Percentiles rank a stretch among this genome's conserved stretches.
Conservation (phyloP, 2,797 vertebrate species). For the Brachyrhaphis roseni region DNA sequence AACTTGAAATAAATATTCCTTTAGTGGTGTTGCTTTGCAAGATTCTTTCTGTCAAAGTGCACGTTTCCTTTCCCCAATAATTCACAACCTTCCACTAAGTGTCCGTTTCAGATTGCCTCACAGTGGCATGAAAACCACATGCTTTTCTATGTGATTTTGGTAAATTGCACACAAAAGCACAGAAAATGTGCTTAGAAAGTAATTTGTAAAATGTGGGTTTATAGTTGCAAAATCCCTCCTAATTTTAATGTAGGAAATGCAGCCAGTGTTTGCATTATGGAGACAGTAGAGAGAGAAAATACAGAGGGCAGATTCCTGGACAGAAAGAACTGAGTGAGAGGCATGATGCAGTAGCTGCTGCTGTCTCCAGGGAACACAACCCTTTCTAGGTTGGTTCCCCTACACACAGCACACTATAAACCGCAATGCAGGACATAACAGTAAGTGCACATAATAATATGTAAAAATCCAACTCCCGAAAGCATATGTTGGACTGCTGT, state of each 20-base stretch:
- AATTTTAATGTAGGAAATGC: not conserved
- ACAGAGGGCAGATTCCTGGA: constrained; percentile 9
- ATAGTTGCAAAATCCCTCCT: constrained; percentile 4
- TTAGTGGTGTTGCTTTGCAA: not conserved
- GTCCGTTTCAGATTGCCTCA: not conserved
- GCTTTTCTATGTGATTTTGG: not conserved
- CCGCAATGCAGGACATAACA: constrained; percentile 36
- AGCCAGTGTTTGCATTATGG: constrained; percentile 4
- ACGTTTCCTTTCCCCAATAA: not conserved
- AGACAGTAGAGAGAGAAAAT: constrained; percentile 7
- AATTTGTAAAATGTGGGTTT: not conserved
- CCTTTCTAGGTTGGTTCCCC: constrained; percentile 70
- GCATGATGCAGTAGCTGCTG: constrained; percentile 56
- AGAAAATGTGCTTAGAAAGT: not conserved
- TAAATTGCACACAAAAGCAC: not conserved
- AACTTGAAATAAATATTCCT: not conserved
- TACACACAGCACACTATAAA: constrained; percentile 55
- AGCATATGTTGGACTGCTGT: not conserved
- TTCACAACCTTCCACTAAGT: not conserved
- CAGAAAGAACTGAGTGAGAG: constrained; percentile 29
- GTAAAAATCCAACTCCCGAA: constrained; percentile 3
- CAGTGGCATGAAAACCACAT: not conserved
- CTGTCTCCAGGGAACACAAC: constrained; percentile 62
- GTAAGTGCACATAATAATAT: constrained; percentile 33
- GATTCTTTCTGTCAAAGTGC: not conserved